A percentile compares a stretch with the other conserved stretches of the same genome.
Evolutionary conservation across 2,888 invertebrate species (phyloP).

Genomic region (Apodemia duryi): DNA sequence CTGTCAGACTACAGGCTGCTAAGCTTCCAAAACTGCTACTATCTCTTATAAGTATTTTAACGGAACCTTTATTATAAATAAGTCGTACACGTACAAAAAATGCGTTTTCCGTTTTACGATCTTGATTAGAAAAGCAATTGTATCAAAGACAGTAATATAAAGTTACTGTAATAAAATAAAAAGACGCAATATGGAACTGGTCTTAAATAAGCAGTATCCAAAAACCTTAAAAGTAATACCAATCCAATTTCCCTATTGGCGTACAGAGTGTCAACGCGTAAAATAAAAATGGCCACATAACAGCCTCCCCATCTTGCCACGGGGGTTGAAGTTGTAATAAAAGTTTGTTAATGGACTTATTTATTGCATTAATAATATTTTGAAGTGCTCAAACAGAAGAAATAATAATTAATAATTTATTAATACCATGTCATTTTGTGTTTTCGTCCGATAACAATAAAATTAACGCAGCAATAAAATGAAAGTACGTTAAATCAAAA

Average conservation of each 20-base stretch:
- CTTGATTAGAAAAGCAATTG: constrained; percentile 46
- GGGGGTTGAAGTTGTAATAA: constrained; percentile 51
- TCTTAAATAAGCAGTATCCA: constrained; percentile 58
- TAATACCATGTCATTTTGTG: constrained; percentile 5
- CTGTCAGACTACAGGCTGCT: too few species aligned
- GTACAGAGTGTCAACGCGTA: constrained; percentile 69
- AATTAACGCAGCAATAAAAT: neutral
- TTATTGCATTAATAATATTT: constrained; percentile 49
- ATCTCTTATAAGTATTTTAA: too few species aligned
- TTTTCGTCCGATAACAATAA: neutral
- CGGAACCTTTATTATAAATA: too few species aligned
- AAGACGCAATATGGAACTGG: constrained; percentile 63
- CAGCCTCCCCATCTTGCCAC: constrained; percentile 49
- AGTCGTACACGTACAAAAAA: neutral
- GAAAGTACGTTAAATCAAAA: constrained; percentile 3
- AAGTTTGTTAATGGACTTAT: constrained; percentile 69
- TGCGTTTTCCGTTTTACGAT: constrained; percentile 10
- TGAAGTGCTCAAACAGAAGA: constrained; percentile 24
- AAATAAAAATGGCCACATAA: constrained; percentile 73
- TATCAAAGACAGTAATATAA: constrained; percentile 49
- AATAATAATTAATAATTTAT: constrained; percentile 21
- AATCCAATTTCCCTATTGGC: constrained; percentile 76
- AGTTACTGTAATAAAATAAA: constrained; percentile 35
- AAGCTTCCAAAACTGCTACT: too few species aligned
- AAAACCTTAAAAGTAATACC: constrained; percentile 67